phyloP scores from a whole-genome alignment of 2,888 invertebrate genomes.

The Chironomus riparius region DNA sequence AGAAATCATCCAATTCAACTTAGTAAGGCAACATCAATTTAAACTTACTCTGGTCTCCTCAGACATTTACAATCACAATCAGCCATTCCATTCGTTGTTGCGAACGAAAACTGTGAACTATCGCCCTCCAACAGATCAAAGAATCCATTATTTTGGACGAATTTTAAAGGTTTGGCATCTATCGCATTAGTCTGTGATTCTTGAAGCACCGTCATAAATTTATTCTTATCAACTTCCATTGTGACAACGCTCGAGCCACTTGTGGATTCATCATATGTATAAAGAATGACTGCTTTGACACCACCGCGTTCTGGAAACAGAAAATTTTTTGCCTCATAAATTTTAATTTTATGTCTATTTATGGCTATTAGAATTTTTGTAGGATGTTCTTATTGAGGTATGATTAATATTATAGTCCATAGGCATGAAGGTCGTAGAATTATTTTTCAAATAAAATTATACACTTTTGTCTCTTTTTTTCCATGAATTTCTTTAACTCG shows the following conservation, averaged over 20 bases:
- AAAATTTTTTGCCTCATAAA: too few species aligned
- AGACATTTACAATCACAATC: conserved; percentile 13
- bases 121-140: conserved; percentile 11
- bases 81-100: conserved; percentile 6
- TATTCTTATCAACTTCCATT: conserved; percentile 14
- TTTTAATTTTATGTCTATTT: background rate
- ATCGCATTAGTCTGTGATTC: background rate
- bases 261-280: conserved; percentile 12
- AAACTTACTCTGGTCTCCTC: background rate
- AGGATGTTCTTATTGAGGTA: too few species aligned
- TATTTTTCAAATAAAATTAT: too few species aligned
- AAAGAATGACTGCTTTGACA: conserved; percentile 8
- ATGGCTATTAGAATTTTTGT: background rate
- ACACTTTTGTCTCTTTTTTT: too few species aligned
- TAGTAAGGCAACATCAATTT: background rate
- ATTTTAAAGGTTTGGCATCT: conserved; percentile 8
- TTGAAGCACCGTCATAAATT: conserved; percentile 11
- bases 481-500: too few species aligned
- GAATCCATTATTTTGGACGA: conserved; percentile 13
- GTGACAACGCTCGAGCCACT: conserved; percentile 5
- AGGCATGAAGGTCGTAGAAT: too few species aligned
- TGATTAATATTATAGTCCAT: too few species aligned
- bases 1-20: too few species aligned
- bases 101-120: conserved; percentile 5
- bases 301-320: background rate